phyloP scores from a whole-genome alignment of 2,797 vertebrate species.

The Leucoraja ocellata region DNA sequence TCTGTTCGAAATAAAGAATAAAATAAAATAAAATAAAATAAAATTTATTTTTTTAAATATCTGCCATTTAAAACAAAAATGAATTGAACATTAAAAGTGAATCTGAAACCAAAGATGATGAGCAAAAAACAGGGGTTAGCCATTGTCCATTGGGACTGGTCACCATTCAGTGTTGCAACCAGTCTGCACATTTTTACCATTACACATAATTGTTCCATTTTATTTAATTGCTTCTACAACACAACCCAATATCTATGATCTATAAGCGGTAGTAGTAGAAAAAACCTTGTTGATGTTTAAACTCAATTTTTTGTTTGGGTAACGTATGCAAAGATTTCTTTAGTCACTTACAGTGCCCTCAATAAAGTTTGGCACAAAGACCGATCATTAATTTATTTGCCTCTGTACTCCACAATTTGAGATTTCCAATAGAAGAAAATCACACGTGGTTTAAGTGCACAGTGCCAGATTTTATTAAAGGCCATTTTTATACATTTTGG shows the following conservation, averaged over 20 bases:
- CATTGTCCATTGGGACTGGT: background rate
- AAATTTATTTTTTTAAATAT: background rate
- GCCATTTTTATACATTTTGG: no score
- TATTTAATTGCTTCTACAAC: background rate
- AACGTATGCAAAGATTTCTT: no score
- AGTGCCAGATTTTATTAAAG: no score
- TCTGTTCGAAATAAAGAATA: no score
- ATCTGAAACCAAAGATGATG: background rate
- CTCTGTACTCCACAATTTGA: no score
- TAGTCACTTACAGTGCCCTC: no score
- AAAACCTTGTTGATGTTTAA: background rate
- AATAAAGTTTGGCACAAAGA: no score
- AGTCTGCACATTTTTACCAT: background rate
- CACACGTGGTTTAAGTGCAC: no score
- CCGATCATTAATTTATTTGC: no score
- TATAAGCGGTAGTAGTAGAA: background rate
- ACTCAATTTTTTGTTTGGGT: background rate
- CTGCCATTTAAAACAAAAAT: background rate
- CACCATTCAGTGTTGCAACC: background rate
- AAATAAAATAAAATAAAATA: no score
- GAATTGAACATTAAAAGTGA: background rate
- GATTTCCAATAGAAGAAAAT: no score
- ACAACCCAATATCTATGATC: background rate
- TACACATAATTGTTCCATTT: no score
- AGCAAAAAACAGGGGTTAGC: background rate